phyloP scores from a whole-genome alignment of 2,113 vertebrate species.

The Actenoides lindsayi region DNA sequence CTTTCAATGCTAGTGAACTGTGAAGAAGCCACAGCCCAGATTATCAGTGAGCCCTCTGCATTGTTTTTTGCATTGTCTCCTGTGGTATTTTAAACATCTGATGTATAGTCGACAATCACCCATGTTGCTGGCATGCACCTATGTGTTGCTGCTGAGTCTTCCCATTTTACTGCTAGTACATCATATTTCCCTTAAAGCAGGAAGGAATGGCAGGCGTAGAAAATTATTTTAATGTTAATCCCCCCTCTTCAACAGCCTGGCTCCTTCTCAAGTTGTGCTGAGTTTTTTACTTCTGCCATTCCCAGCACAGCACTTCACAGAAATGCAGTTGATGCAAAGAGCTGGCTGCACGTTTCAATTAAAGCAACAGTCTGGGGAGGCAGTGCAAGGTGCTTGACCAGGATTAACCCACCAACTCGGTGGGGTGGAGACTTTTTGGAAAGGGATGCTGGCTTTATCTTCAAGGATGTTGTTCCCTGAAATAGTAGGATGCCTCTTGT shows the following conservation, averaged over 20 bases:
- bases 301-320: neutral
- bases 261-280: neutral
- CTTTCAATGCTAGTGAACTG: slow-evolving; percentile 39
- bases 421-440: neutral
- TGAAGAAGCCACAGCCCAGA: neutral
- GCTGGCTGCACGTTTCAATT: neutral
- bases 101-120: neutral
- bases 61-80: slow-evolving; percentile 5
- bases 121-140: neutral
- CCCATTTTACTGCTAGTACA: neutral
- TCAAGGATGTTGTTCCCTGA: neutral
- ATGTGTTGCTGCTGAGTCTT: neutral
- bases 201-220: neutral
- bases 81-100: slow-evolving; percentile 20
- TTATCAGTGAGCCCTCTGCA: neutral
- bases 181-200: neutral
- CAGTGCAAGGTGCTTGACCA: neutral
- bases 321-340: neutral
- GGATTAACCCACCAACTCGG: neutral
- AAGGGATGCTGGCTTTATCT: neutral
- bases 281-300: neutral
- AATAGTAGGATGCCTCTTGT: neutral
- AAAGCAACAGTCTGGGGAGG: neutral
- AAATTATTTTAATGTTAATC: neutral
- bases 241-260: neutral